Conservation (phyloP, 1,140 invertebrate species). For the Colletes latitarsis region DNA sequence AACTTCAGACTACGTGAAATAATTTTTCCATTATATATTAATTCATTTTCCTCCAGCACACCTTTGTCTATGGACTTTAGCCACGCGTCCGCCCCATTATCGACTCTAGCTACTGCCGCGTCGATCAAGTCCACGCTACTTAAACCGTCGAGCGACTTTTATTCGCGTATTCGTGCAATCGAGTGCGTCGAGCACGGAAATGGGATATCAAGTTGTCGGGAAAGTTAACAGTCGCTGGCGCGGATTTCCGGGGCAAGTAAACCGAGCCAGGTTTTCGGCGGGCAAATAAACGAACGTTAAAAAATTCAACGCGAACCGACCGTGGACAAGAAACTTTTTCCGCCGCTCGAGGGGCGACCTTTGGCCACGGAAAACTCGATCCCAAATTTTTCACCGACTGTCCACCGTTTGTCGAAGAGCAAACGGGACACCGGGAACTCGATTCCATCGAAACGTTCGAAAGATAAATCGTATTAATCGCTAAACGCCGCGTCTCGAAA, state of each 20-base stretch:
- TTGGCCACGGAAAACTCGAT: background rate
- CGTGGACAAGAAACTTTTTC: background rate
- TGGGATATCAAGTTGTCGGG: background rate
- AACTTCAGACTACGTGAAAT: too few relatives aligned
- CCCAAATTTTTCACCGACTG: background rate
- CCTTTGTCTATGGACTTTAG: too few relatives aligned
- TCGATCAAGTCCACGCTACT: background rate
- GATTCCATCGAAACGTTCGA: too few relatives aligned
- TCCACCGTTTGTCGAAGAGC: background rate
- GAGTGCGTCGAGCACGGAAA: background rate
- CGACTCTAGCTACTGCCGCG: background rate
- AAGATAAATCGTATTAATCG: background rate
- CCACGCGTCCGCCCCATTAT: background rate
- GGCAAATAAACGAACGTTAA: constrained; percentile 27
- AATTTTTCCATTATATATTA: too few relatives aligned
- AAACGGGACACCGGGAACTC: too few relatives aligned
- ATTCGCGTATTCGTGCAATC: background rate
- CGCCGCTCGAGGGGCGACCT: background rate
- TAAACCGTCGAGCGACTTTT: background rate
- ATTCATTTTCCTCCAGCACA: too few relatives aligned
- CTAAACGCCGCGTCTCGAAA: background rate
- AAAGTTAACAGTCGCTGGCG: constrained; percentile 24
- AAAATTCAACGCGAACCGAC: constrained; percentile 33
- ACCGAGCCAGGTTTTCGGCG: constrained; percentile 15
- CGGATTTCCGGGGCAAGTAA: constrained; percentile 12